Evolutionary conservation across 30 jellyfish, hydroid and myxozoan genomes (phyloP), one percentile per base, ranked within the genome.

Genomic region (Nemopilema nomurai): DNA sequence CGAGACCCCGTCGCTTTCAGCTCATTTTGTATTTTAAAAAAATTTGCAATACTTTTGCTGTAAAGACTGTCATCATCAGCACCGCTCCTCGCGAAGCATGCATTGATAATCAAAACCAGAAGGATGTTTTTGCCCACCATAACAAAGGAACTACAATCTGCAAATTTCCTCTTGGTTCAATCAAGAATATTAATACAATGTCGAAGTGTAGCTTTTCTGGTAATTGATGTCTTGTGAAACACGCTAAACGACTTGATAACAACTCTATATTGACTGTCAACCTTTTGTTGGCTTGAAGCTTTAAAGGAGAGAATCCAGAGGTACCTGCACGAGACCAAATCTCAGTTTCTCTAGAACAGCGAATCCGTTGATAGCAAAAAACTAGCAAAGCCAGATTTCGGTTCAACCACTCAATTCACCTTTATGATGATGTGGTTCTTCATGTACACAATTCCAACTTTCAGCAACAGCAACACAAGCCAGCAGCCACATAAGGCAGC

Each of bases 1-100:
- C n/a, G n/a, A n/a, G n/a, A n/a, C n/a, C n/a, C n/a, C 29, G 21
- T 49, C 69, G 21, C 57, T 41, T 69, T 51, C 0, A 51, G 51
- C 41, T 81, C 81, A 1, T 57, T 29, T 30, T 70, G 75, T 3
- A 81, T 69, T 28, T 41, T 69, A 49, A 81, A 4, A 64, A 81
- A 81, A 29, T 81, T 81, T 20, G 90, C 83, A 20, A 80, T 66
- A 26, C 90, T 80, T 33, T 41, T 80, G 74, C 90, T 80, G 82
- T 32, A 69, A 51, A 32, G 26, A 13, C 62, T 50, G 53, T 67
- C 90, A 23, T 33, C 84, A 17, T 1, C 25, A 18, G 21, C 84
- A 74, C 1, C 24, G 13, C 21, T 24, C 4, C 24, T 30, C 0
- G 32, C 19, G 30, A n/a, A 1, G 1, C 31, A 13, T 33, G 62